These are phyloP conservation scores for Meganola albula DNA, from an alignment of 2,888 invertebrate genomes.

Conservation along the genomic window DNA sequence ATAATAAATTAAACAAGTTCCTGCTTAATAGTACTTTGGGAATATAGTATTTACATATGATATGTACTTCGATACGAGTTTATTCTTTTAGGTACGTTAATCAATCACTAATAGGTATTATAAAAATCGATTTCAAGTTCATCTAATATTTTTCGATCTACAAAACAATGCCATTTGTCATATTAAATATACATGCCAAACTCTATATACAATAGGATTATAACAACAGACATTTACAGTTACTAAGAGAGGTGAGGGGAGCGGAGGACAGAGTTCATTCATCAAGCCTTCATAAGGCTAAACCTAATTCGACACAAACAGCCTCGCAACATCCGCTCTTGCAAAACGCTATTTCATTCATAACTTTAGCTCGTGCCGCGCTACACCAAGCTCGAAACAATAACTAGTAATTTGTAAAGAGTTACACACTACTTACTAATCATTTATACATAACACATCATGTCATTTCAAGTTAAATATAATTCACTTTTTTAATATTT, in stretches of 20 bases:
- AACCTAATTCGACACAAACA: slow-evolving; percentile 74
- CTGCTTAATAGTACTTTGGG: too few relatives aligned
- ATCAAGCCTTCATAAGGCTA: slow-evolving; percentile 75
- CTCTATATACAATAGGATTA: too few relatives aligned
- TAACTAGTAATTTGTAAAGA: slow-evolving; percentile 7
- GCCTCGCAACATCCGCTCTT: slow-evolving; percentile 78
- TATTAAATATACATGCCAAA: too few relatives aligned
- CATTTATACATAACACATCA: too few relatives aligned
- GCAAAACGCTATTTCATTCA: slow-evolving; percentile 77
- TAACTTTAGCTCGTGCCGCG: slow-evolving; percentile 55
- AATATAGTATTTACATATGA: neutral
- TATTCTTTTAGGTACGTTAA: too few relatives aligned
- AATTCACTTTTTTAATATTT: too few relatives aligned
- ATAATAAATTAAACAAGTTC: too few relatives aligned
- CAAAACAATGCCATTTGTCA: too few relatives aligned
- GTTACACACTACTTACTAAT: too few relatives aligned
- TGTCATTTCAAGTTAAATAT: too few relatives aligned
- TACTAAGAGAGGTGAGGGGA: slow-evolving; percentile 26
- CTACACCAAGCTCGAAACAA: slow-evolving; percentile 42
- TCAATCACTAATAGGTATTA: slow-evolving; percentile 23
- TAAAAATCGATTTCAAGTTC: too few relatives aligned
- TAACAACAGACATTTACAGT: slow-evolving; percentile 30
- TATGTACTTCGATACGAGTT: neutral
- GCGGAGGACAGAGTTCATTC: slow-evolving; percentile 59
- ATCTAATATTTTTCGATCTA: too few relatives aligned